Base-by-base conservation (phyloP, 2,113 vertebrate genomes). In the Serilophus lunatus region DNA sequence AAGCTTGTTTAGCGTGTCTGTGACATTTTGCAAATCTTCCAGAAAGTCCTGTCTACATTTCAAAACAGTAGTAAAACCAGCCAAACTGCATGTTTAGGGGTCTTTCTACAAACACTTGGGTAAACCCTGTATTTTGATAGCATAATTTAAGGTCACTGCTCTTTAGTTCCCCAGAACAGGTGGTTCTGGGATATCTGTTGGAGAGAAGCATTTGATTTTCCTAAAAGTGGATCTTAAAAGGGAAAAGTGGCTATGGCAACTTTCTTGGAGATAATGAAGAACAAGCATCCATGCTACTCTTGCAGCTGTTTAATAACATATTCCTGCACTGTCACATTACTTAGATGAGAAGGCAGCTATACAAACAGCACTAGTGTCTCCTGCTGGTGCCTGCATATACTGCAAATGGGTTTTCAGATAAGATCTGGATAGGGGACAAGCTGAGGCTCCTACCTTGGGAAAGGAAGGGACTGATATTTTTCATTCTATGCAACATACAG, bases 321-420 rank as follows among this genome's bases (percentile, higher is more conserved):
- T 86, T 94, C 44, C n/a, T 53, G 79, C 49, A 0, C 3, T 17
- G 64, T 92, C 51, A 5, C 25, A 6, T 54, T 70, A 10, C 53
- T 24, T 42, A 51, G 13, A 50, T 51, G 82, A 9, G 44, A 66
- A 93, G 69, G 51, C 64, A 82, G 60, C 72, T 24, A 7, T 80
- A 60, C 81, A 57, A 96, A 60, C n/a, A 36, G 88, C 90, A 96
- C 82, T 80, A 96, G 92, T 96, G 95, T 84, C 96, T 95, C 96
- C 96, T 97, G 86, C 93, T 88, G 96, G 96, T 78, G 60, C 49
- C 35, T 13, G 23, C 9, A 4, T 18, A 42, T 14, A 94, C 53
- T 96, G 92, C 93, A 92, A 33, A 82, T 3, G 18, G 7, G 5
- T 90, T 74, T 51, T 33, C 44, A 29, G 40, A 2, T 12, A 9